Evolutionary conservation across 1,140 invertebrate species (phyloP).

Genomic region (Drosophila orena): DNA sequence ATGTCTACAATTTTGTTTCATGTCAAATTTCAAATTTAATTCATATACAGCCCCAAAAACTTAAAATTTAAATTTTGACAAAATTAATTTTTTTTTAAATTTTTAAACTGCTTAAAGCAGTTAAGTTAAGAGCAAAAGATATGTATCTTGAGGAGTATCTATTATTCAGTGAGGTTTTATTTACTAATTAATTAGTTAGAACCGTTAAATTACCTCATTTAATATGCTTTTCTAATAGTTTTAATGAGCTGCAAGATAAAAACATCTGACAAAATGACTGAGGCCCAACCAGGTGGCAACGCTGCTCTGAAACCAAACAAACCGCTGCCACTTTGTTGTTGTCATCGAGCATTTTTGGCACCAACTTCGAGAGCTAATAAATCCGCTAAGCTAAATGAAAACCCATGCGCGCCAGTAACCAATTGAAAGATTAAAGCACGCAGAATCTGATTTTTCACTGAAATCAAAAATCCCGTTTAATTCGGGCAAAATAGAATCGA

Average conservation of each 20-base stretch:
- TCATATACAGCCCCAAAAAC: no score
- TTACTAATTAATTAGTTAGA: neutral
- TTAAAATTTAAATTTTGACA: no score
- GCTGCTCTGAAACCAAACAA: slow-evolving; percentile 60
- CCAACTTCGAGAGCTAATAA: slow-evolving; percentile 37
- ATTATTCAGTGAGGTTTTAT: no score
- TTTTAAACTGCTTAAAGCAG: no score
- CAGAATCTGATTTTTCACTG: slow-evolving; percentile 64
- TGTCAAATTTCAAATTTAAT: no score
- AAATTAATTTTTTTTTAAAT: no score
- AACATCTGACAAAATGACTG: slow-evolving; percentile 8
- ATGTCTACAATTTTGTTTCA: neutral
- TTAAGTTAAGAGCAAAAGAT: no score
- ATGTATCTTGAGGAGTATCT: no score
- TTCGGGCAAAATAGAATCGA: slow-evolving; percentile 47
- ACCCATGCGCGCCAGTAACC: neutral
- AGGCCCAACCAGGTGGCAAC: slow-evolving; percentile 50
- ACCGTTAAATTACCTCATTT: neutral
- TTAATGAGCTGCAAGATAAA: neutral
- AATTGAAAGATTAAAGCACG: slow-evolving; percentile 48
- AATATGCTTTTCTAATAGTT: no score
- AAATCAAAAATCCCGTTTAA: slow-evolving; percentile 53
- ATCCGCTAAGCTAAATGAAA: slow-evolving; percentile 42
- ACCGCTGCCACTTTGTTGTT: slow-evolving; percentile 62
- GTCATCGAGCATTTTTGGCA: slow-evolving; percentile 61